Conservation (phyloP, 2,113 vertebrate species). For the Cyprinodon brontotheroides region DNA sequence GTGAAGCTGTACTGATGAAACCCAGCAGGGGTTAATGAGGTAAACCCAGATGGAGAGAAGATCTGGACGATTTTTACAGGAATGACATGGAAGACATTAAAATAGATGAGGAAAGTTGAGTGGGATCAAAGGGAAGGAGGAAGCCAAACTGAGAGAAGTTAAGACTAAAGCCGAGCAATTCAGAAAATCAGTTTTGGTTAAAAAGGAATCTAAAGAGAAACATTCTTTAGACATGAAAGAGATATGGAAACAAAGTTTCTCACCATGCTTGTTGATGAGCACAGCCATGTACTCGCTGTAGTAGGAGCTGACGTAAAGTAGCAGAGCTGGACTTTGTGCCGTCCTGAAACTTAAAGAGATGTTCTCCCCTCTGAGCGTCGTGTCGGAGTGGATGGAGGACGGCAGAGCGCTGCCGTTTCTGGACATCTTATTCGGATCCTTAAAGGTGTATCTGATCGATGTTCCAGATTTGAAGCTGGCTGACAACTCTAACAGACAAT, state of each 20-base stretch:
- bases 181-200: not conserved
- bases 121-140: not conserved
- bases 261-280: slow-evolving; percentile 88
- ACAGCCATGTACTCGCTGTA: slow-evolving; percentile 87
- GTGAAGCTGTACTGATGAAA: slow-evolving; percentile 41
- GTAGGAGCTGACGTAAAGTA: slow-evolving; percentile 86
- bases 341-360: slow-evolving; percentile 88
- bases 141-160: not conserved
- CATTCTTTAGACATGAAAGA: not conserved
- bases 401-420: slow-evolving; percentile 85
- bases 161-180: not conserved
- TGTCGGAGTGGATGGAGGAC: slow-evolving; percentile 86
- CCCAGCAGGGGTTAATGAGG: slow-evolving; percentile 27
- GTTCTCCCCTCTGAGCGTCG: slow-evolving; percentile 82
- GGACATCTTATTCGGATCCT: slow-evolving; percentile 84
- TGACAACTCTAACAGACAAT: slow-evolving; percentile 85
- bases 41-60: slow-evolving; percentile 42
- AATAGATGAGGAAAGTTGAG: slow-evolving; percentile 3
- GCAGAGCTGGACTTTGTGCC: slow-evolving; percentile 82
- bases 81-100: slow-evolving; percentile 5
- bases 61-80: slow-evolving; percentile 45
- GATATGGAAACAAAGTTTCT: slow-evolving; percentile 37
- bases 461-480: slow-evolving; percentile 86
- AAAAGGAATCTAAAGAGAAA: not conserved
- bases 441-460: slow-evolving; percentile 87